phyloP scores from a whole-genome alignment of 2,888 invertebrate species.

The Bhutanitis thaidina region DNA sequence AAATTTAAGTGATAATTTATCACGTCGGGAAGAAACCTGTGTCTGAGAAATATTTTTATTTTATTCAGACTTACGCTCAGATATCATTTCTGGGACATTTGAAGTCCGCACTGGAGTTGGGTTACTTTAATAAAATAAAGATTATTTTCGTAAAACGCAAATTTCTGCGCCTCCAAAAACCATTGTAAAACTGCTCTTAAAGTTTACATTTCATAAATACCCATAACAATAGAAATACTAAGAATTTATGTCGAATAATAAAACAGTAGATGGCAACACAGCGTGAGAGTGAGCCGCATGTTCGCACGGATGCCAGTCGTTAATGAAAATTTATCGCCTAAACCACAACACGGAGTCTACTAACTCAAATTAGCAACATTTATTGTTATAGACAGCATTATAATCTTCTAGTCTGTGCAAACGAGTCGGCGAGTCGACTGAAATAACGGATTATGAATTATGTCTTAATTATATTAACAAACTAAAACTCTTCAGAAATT shows the following conservation, averaged over 20 bases:
- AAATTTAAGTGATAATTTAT: too few relatives aligned
- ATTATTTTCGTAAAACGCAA: too few relatives aligned
- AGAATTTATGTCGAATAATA: neutral
- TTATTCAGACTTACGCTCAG: too few relatives aligned
- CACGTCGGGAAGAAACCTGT: too few relatives aligned
- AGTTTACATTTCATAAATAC: too few relatives aligned
- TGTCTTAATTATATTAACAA: neutral
- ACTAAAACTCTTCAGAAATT: neutral
- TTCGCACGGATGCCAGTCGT: conserved; percentile 37
- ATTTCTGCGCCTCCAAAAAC: too few relatives aligned
- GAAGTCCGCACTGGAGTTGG: too few relatives aligned
- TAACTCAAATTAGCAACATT: conserved; percentile 46
- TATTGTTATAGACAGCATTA: conserved; percentile 46
- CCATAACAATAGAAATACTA: too few relatives aligned
- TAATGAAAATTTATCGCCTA: conserved; percentile 45
- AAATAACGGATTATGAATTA: neutral
- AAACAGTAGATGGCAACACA: conserved; percentile 4
- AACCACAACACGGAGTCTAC: conserved; percentile 41
- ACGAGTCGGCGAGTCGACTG: conserved; percentile 1
- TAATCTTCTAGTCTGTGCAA: conserved; percentile 34
- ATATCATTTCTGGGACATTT: too few relatives aligned
- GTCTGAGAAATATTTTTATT: too few relatives aligned
- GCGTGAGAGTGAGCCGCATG: conserved; percentile 17
- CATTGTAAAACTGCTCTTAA: too few relatives aligned
- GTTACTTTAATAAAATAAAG: too few relatives aligned